Evolutionary conservation across 2,797 vertebrate genomes (phyloP).

Genomic region (Dendrocincla fuliginosa): DNA sequence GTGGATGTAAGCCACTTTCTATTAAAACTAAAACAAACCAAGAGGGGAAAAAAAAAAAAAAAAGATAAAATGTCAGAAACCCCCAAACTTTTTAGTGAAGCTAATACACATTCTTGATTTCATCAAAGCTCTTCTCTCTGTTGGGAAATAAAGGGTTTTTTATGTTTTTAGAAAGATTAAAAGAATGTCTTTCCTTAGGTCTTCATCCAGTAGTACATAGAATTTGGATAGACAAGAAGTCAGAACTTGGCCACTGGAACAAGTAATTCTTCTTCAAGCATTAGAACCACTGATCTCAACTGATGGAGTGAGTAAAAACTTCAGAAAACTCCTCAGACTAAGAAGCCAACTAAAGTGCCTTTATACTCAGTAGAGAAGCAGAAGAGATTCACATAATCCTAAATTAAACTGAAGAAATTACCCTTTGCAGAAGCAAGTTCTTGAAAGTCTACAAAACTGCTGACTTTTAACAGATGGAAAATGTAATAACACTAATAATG

Average conservation of each 20-base stretch:
- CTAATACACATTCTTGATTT: neutral
- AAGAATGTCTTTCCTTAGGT: neutral
- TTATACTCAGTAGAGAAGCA: neutral
- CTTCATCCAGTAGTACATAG: neutral
- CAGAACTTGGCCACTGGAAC: neutral
- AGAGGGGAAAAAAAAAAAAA: neutral
- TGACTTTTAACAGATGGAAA: neutral
- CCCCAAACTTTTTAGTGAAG: neutral
- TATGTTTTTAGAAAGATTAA: neutral
- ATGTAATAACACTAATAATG: neutral
- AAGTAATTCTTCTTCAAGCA: neutral
- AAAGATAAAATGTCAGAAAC: fast-evolving
- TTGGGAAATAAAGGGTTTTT: neutral
- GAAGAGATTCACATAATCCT: neutral
- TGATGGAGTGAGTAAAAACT: neutral
- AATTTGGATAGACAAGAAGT: neutral
- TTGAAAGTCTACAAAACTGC: neutral
- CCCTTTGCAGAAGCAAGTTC: neutral
- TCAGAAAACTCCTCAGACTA: neutral
- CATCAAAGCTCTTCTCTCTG: neutral
- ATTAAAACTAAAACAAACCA: neutral
- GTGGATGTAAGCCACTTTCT: neutral
- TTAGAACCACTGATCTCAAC: neutral
- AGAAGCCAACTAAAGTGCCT: neutral
- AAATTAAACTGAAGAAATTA: neutral